Percentiles rank a stretch among this genome's conserved stretches.
Conservation (phyloP, 2,888 invertebrate genomes). For the Bugula neritina region DNA sequence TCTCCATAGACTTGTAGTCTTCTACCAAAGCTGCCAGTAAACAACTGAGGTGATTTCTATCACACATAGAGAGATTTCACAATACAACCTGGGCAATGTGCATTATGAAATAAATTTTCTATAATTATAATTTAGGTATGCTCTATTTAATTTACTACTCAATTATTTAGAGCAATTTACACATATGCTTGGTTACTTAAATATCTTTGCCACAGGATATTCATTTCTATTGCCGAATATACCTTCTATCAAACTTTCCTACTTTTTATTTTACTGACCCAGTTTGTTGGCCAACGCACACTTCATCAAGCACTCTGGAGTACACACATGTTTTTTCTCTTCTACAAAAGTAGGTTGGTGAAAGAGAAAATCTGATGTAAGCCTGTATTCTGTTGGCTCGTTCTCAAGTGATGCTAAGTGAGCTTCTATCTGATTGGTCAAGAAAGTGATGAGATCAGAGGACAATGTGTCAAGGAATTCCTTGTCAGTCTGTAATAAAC, state of each 20-base stretch:
- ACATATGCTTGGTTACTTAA: too few species aligned
- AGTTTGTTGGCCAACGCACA: constrained; percentile 9
- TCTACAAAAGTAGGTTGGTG: neutral
- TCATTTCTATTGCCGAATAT: too few species aligned
- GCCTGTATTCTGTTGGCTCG: neutral
- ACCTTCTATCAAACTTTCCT: too few species aligned
- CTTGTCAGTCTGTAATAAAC: constrained; percentile 9
- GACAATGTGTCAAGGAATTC: neutral
- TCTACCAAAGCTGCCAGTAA: neutral
- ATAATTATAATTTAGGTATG: too few species aligned
- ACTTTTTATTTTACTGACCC: too few species aligned
- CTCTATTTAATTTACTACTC: too few species aligned
- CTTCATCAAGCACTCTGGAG: constrained; percentile 17
- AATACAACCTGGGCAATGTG: too few species aligned
- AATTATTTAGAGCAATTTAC: too few species aligned
- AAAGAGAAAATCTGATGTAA: neutral
- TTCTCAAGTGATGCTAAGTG: neutral
- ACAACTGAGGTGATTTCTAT: too few species aligned
- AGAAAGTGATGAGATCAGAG: neutral
- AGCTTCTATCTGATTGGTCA: neutral
- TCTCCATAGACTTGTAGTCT: constrained; percentile 13
- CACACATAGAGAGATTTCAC: too few species aligned
- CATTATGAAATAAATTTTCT: too few species aligned
- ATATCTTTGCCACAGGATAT: too few species aligned
- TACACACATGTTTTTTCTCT: constrained; percentile 9